phyloP scores from a whole-genome alignment of 2,797 vertebrate species.

The Acropternis orthonyx region DNA sequence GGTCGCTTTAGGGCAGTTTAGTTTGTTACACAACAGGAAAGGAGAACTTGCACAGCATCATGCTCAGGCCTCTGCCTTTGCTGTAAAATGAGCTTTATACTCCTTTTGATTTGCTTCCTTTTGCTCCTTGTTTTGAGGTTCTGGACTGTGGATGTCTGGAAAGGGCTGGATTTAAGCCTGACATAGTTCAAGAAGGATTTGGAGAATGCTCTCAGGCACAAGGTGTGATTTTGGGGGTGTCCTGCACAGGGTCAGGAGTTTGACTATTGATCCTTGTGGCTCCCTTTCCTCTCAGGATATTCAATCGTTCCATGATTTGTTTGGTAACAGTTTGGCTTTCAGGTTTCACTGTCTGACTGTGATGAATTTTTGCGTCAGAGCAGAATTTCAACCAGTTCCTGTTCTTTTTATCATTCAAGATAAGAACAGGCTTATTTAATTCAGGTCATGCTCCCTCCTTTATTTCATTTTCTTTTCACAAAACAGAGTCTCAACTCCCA shows the following conservation, averaged over 20 bases:
- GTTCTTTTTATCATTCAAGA: background rate
- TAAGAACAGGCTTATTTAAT: background rate
- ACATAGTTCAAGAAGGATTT: background rate
- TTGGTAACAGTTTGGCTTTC: background rate
- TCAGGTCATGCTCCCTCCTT: background rate
- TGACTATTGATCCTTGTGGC: background rate
- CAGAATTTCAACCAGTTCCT: background rate
- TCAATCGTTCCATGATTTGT: background rate
- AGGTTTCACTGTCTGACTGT: background rate
- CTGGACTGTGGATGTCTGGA: background rate
- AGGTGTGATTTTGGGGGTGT: background rate
- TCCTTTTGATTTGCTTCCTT: background rate
- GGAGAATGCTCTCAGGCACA: background rate
- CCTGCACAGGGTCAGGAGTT: background rate
- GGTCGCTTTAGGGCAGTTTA: background rate
- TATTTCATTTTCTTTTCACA: conserved; percentile 3
- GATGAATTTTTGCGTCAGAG: background rate
- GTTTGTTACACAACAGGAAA: background rate
- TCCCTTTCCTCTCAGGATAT: background rate
- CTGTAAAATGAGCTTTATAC: background rate
- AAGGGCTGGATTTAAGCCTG: background rate
- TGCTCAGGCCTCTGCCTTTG: background rate
- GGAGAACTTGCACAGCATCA: background rate
- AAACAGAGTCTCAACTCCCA: background rate
- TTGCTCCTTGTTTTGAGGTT: background rate